Base-by-base conservation (phyloP, 2,113 vertebrate species). In the Scalopus aquaticus region DNA sequence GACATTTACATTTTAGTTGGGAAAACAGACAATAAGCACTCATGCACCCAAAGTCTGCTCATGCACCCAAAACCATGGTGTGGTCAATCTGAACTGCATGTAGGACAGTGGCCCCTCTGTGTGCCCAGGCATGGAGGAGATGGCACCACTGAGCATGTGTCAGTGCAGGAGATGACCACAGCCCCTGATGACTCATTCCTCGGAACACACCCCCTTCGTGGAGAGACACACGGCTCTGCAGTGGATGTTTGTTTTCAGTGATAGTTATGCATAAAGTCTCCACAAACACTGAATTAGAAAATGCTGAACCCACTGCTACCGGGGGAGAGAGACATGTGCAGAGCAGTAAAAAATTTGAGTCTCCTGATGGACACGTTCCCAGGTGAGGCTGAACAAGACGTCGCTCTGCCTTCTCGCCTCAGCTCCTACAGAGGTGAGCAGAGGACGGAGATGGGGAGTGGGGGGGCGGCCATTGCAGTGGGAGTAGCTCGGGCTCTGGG, bases 401-500 rank as follows among this genome's bases (percentile, higher is more conserved):
- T 19, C 7, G 3, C 35, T 72, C n/a, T 44, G 49, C 82, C 15
- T 26, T 74, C n/a, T 28, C 8, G 13, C 19, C 2, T 49, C 49
- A n/a, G 9, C 30, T 17, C 64, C 10, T 17, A 32, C 39, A 37
- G 15, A 26, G 6, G 22, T 5, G 35, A 17, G 19, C 44, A 56
- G 65, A 11, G 35, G 22, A 13, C 3, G 28, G 56, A 46, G 24
- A 9, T 2, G 0, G 0, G 76, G 16, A 17, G 46, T 28, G 16
- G 28, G 6, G 81, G 56, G 51, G n/a, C n/a, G n/a, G n/a, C n/a
- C 49, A 19, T 37, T 2, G 7, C 0, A 10, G n/a, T 39, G 2
- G 28, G n/a, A 35, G 87, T 3, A 79, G 19, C 24, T 22, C 15
- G 15, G 7, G 22, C 32, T 51, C 44, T n/a, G 42, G 62, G 54